Base-by-base conservation (phyloP, 2,113 vertebrate genomes). In the Urocynchramus pylzowi region DNA sequence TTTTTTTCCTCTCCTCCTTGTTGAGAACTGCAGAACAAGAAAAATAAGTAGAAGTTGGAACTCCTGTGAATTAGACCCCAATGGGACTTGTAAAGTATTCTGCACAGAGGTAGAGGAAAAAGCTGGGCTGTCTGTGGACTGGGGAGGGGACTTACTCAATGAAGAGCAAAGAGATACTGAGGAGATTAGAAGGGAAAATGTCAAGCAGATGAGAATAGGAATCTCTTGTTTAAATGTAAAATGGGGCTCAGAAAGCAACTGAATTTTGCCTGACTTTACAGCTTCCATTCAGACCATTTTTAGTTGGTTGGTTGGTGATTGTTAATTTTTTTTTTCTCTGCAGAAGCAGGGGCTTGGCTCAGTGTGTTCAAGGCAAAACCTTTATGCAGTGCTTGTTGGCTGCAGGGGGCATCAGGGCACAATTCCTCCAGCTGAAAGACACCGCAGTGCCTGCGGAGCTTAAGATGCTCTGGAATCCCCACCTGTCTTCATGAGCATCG, bases 321-420 rank as follows among this genome's bases (percentile, higher is more conserved):
- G n/a, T n/a, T n/a, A n/a, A n/a, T n/a, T 33, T 16, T 10, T 1
- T 33, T 24, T 11, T 1, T 1, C 39, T 54, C 33, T 47, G 49
- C 41, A 45, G 83, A 61, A 81, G 42, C 54, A 63, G 60, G 24
- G 47, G 13, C 37, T 71, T 44, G 16, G 28, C 54, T 92, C 35
- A 15, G 33, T 1, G 1, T 54, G 22, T 76, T 86, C 45, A n/a
- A 54, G 71, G 47, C 33, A 19, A 80, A 74, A 23, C 17, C 45
- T 88, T 27, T 80, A 53, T 2, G 2, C 45, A 0, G 0, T 42
- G 42, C 54, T 8, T 93, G 92, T 94, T 70, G 70, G 94, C 94
- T 96, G 59, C 89, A 54, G 89, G 95, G 84, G 47, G 16, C 79
- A 91, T 85, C 30, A 11, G 35, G 82, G 91, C 85, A 79, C 60